phyloP scores from a whole-genome alignment of 1,140 invertebrate species.

The Drosophila nannoptera region DNA sequence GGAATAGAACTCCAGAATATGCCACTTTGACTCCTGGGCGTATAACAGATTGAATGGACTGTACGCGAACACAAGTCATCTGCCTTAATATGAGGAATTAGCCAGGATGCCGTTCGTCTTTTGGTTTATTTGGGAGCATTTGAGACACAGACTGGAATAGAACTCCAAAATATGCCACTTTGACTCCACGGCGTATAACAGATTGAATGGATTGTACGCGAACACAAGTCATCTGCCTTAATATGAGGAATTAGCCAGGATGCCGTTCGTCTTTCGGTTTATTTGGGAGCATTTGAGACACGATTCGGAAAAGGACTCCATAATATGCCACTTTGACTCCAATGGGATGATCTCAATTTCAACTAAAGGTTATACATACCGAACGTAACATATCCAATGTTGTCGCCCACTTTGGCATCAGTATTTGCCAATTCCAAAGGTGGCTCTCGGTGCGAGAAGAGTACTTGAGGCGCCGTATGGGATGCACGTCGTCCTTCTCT shows the following conservation, averaged over 20 bases:
- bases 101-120: conserved; percentile 48
- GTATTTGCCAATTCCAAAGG: conserved; percentile 96
- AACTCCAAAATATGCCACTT: conserved; percentile 47
- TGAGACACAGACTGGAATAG: conserved; percentile 38
- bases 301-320: neutral
- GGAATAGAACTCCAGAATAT: conserved; percentile 7
- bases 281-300: conserved; percentile 60
- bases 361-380: conserved; percentile 82
- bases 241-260: conserved; percentile 40
- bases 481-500: conserved; percentile 98
- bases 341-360: neutral
- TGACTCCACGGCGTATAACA: conserved; percentile 39
- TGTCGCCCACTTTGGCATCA: conserved; percentile 95
- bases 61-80: conserved; percentile 13
- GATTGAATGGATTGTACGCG: conserved; percentile 9
- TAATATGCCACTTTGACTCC: conserved; percentile 60
- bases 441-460: conserved; percentile 97
- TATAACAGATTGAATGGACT: conserved; percentile 36
- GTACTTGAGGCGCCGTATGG: conserved; percentile 94
- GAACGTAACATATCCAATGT: conserved; percentile 99
- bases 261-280: conserved; percentile 34
- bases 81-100: conserved; percentile 4
- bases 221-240: conserved; percentile 46
- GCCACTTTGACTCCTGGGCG: conserved; percentile 26
- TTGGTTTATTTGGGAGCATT: conserved; percentile 48